Evolutionary conservation across 2,797 vertebrate genomes (phyloP), one percentile per base, ranked within the genome.

Genomic region (Gymnoscopelus microlampas): DNA sequence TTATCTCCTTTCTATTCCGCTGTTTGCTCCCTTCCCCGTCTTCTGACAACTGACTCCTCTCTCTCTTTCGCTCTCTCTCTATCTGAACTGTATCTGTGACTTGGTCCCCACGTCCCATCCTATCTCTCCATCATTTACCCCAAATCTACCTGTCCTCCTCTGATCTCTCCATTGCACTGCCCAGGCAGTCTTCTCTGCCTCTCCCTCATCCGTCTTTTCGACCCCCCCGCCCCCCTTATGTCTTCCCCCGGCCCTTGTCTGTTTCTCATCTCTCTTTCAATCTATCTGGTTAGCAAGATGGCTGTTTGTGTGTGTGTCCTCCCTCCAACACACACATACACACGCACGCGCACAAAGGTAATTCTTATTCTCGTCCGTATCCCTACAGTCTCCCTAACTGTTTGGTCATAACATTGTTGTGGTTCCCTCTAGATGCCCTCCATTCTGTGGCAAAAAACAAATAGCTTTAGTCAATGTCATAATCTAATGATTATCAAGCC

Each of bases 41-140:
- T 63, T 53, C 48, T 60, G 56, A 65, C 69, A 71, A 19, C 29
- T 66, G 59, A 24, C 58, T 63, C 13, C 11, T 53, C 53, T 75
- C 55, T 71, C 56, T 32, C 61, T 23, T 73, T 85, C 74, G 70
- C 65, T 75, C 59, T 77, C 60, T 53, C 10, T n/a, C 32, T 39
- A 35, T 19, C 39, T 44, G 7, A 9, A 44, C 58, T 48, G 5
- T 77, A 84, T 88, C 75, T 69, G 54, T 82, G 80, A 84, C 79
- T 65, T 80, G 86, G 83, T 74, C 82, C 48, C 5, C 63, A 53
- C 14, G 14, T 70, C 68, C 63, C 67, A 55, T 77, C 70, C 70
- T 64, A 70, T 85, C 86, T 82, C 76, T 84, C 81, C 68, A 82
- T 82, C 82, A 81, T 83, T 89, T 81, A 81, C 76, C 79, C 78